A percentile compares a stretch with the other conserved stretches of the same genome.
phyloP scores from a whole-genome alignment of 2,797 vertebrate genomes.

The Hemitrygon akajei region DNA sequence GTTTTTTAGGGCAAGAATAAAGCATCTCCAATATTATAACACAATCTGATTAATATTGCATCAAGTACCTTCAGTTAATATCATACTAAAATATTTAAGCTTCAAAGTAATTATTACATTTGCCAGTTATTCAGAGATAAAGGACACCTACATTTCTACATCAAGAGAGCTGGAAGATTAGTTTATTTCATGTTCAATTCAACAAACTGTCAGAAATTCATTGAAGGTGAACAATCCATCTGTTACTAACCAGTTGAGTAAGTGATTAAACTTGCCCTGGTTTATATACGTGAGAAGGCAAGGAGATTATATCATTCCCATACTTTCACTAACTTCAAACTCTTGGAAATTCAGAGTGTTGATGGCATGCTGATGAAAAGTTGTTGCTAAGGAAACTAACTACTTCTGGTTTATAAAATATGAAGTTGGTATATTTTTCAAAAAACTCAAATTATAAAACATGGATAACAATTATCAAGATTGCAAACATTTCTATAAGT shows the following conservation, averaged over 20 bases:
- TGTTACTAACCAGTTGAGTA: not conserved
- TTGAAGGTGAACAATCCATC: not conserved
- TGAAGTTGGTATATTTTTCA: not conserved
- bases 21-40: not conserved
- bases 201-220: conserved; percentile 3
- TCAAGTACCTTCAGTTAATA: not conserved
- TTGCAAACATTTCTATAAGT: not conserved
- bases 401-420: not conserved
- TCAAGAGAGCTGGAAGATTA: not conserved
- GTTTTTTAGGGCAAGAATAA: not conserved
- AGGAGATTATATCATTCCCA: not conserved
- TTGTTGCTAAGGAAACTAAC: not conserved
- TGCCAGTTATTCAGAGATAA: not conserved
- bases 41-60: not conserved
- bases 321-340: not conserved
- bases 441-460: not conserved
- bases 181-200: not conserved
- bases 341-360: not conserved
- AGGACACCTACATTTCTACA: not conserved
- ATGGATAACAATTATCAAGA: not conserved
- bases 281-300: not conserved
- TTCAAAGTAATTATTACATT: not conserved
- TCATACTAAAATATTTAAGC: not conserved
- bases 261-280: not conserved
- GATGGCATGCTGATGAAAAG: not conserved